Conservation (phyloP, 2,797 vertebrate genomes). For the Typhlichthys eigenmanni region DNA sequence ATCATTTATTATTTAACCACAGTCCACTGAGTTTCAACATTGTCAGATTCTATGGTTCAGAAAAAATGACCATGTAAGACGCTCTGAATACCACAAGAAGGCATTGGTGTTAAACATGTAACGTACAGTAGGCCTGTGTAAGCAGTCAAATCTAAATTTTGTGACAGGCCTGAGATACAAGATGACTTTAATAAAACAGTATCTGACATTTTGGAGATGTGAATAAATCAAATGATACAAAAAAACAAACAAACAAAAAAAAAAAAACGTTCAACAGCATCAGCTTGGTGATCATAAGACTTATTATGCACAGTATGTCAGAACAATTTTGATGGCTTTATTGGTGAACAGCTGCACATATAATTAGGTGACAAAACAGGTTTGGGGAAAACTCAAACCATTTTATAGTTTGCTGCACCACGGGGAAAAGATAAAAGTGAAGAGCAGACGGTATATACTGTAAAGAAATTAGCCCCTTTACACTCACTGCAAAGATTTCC, state of each 20-base stretch:
- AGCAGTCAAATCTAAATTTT: background rate
- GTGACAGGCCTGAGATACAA: background rate
- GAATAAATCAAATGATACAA: background rate
- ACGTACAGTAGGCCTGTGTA: background rate
- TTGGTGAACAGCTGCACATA: conserved; percentile 9
- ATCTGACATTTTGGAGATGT: background rate
- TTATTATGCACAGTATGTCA: background rate
- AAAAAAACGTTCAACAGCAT: background rate
- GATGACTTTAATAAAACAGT: background rate
- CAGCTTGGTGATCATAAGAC: conserved; percentile 1
- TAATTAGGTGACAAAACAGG: conserved; percentile 10
- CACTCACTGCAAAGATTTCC: background rate
- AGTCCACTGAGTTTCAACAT: background rate
- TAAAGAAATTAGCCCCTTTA: background rate
- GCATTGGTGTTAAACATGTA: background rate
- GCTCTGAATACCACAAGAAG: background rate
- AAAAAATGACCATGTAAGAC: background rate
- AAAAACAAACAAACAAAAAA: background rate
- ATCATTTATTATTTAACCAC: background rate
- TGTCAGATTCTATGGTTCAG: background rate
- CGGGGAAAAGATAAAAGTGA: background rate
- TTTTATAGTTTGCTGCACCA: conserved; percentile 5
- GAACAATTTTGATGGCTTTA: conserved; percentile 6
- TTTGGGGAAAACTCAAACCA: background rate
- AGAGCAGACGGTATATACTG: background rate